Evolutionary conservation across 2,797 vertebrate genomes (phyloP).

Genomic region (Microhierax caerulescens): DNA sequence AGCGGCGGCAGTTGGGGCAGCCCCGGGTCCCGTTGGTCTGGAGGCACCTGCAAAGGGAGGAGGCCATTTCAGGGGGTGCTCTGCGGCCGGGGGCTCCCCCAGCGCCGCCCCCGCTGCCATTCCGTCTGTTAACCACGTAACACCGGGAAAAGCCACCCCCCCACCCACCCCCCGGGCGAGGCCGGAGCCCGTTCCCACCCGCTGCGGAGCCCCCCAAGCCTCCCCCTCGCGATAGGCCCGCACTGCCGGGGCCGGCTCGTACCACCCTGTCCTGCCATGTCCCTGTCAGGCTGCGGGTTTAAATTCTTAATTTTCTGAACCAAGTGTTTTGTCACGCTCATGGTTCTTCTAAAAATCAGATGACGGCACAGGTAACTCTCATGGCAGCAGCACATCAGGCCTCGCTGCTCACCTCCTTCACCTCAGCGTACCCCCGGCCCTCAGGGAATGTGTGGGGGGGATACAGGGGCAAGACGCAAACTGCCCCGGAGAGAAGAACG

Average conservation of each 20-base stretch:
- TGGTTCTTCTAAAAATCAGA: neutral
- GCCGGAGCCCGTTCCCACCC: accelerated
- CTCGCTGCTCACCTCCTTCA: neutral
- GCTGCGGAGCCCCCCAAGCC: too few species aligned
- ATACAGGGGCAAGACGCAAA: neutral
- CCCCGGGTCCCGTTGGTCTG: slow-evolving; percentile 91
- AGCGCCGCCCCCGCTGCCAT: accelerated
- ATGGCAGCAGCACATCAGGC: accelerated
- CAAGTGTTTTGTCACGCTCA: neutral
- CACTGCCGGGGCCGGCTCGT: accelerated
- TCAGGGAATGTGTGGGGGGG: neutral
- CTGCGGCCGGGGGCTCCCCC: neutral
- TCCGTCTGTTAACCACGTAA: accelerated
- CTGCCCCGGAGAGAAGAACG: accelerated
- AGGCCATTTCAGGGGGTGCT: neutral
- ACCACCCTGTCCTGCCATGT: too few species aligned
- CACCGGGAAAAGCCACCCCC: accelerated
- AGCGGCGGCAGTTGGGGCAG: slow-evolving; percentile 93
- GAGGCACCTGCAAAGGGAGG: slow-evolving; percentile 84
- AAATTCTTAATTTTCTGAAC: neutral
- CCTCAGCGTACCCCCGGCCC: neutral
- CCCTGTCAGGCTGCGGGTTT: neutral
- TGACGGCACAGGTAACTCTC: neutral
- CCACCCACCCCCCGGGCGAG: too few species aligned
- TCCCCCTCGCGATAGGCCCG: too few species aligned